A percentile compares a stretch with the other conserved stretches of the same genome.
phyloP scores from a whole-genome alignment of 2,888 invertebrate species.

The Ophion ventricosus region DNA sequence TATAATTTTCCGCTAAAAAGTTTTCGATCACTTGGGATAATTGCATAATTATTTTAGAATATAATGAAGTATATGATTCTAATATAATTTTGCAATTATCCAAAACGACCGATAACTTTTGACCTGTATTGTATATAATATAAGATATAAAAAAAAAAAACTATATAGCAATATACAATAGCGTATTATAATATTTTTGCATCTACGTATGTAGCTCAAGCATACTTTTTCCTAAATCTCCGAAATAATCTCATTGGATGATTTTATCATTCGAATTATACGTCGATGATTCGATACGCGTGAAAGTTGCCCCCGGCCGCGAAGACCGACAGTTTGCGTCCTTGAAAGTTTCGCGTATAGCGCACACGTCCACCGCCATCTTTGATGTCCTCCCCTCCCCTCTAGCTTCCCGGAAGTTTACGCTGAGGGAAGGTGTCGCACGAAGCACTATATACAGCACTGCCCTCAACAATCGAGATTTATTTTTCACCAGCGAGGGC shows the following conservation, averaged over 20 bases:
- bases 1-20: too few relatives aligned
- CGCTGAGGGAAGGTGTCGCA: conserved; percentile 18
- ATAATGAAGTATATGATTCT: too few relatives aligned
- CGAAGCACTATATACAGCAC: not conserved
- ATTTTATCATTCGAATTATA: not conserved
- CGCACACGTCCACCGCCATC: not conserved
- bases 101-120: too few relatives aligned
- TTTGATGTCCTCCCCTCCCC: not conserved
- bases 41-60: too few relatives aligned
- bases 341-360: conserved; percentile 42
- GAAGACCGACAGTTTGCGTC: conserved; percentile 26
- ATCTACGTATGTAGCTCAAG: too few relatives aligned
- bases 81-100: too few relatives aligned
- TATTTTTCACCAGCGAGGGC: conserved; percentile 12
- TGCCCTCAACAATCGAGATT: not conserved
- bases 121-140: too few relatives aligned
- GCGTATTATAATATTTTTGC: too few relatives aligned
- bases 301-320: conserved; percentile 21
- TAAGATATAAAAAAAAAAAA: too few relatives aligned
- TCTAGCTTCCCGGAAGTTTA: conserved; percentile 34
- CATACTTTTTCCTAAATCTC: not conserved
- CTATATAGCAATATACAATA: too few relatives aligned
- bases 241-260: not conserved
- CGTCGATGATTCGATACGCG: conserved; percentile 1
- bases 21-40: too few relatives aligned